phyloP scores from a whole-genome alignment of 1,140 invertebrate genomes.

The Diorhabda carinulata region DNA sequence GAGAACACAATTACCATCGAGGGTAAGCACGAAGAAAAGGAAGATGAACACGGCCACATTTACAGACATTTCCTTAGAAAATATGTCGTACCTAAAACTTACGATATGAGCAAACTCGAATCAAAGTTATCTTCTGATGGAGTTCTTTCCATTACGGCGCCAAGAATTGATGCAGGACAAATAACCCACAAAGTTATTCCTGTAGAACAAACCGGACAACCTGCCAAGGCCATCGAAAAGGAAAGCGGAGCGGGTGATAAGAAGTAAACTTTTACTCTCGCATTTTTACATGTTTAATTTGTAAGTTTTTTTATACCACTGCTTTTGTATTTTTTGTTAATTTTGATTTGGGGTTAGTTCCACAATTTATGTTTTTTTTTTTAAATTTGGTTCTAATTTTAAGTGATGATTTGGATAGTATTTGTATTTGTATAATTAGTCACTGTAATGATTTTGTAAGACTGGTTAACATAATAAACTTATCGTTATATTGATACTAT shows the following conservation, averaged over 20 bases:
- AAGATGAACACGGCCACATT: conserved; percentile 62
- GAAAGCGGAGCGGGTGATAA: conserved; percentile 16
- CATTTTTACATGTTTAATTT: no score
- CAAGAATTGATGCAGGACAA: conserved; percentile 47
- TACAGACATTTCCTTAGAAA: conserved; percentile 64
- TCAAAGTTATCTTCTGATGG: conserved; percentile 62
- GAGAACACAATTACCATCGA: conserved; percentile 64
- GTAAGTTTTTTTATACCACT: no score
- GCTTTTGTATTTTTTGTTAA: no score
- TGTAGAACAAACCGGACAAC: conserved; percentile 52
- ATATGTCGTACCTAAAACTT: conserved; percentile 59
- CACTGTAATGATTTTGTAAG: no score
- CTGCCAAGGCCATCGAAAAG: conserved; percentile 40
- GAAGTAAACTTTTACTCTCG: background rate
- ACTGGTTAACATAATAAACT: no score
- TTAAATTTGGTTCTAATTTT: no score
- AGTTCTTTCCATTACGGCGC: conserved; percentile 57
- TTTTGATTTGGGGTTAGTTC: no score
- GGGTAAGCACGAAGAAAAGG: conserved; percentile 68
- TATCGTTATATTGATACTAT: no score
- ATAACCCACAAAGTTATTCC: conserved; percentile 48
- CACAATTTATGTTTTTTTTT: no score
- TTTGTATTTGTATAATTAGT: no score
- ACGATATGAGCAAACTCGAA: conserved; percentile 52
- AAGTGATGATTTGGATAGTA: no score